phyloP scores from a whole-genome alignment of 2,888 invertebrate species.

The Isotomurus palustris region DNA sequence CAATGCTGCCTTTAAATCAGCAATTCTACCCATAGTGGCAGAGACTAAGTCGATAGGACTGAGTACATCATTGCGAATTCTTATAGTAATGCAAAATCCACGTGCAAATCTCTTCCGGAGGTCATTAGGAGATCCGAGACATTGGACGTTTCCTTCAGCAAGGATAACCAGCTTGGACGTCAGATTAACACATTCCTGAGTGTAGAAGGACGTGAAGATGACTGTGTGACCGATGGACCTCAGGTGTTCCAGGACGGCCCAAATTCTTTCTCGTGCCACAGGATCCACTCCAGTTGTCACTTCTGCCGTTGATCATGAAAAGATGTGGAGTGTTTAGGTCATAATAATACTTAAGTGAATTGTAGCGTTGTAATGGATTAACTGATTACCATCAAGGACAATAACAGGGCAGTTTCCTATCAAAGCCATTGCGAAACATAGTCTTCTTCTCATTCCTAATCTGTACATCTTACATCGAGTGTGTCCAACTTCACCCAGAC shows the following conservation, averaged over 20 bases:
- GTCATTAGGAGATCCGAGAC: constrained; percentile 27
- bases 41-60: constrained; percentile 21
- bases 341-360: not conserved
- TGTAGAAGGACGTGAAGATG: constrained; percentile 30
- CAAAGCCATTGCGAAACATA: constrained; percentile 35
- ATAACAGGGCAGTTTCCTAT: constrained; percentile 34
- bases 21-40: constrained; percentile 21
- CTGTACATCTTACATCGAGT: constrained; percentile 21
- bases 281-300: constrained; percentile 21
- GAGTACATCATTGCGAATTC: constrained; percentile 24
- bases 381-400: constrained; percentile 35
- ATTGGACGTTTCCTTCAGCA: constrained; percentile 33
- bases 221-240: constrained; percentile 24
- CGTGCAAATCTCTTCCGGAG: constrained; percentile 24
- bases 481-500: constrained; percentile 23
- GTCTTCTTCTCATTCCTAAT: constrained; percentile 23
- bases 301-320: constrained; percentile 5
- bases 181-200: constrained; percentile 30
- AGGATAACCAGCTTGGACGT: constrained; percentile 25
- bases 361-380: not conserved
- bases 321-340: not conserved
- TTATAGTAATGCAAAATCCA: constrained; percentile 29
- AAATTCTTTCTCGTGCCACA: constrained; percentile 26
- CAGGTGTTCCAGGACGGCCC: constrained; percentile 32
- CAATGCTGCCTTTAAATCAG: constrained; percentile 21